Evolutionary conservation across 1,140 invertebrate species (phyloP).

Genomic region (Eupeodes corollae): DNA sequence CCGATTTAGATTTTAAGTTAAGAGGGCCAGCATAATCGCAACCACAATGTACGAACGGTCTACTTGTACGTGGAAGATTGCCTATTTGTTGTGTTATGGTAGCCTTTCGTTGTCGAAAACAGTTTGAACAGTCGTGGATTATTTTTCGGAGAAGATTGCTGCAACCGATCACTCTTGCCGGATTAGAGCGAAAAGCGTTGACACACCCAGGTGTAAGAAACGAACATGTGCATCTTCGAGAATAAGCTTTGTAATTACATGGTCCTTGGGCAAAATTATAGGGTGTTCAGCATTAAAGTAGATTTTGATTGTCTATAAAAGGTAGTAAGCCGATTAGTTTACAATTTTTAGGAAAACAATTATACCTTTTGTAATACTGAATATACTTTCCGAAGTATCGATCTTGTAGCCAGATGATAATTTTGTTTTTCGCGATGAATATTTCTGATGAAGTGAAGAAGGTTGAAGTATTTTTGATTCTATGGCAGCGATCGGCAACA

Average conservation of each 20-base stretch:
- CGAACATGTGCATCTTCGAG: neutral
- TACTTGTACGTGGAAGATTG: conserved; percentile 1
- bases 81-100: conserved; percentile 1
- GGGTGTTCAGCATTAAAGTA: neutral
- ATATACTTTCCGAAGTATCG: neutral
- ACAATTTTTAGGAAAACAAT: neutral
- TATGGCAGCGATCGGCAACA: too few species aligned
- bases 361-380: neutral
- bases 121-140: conserved; percentile 1
- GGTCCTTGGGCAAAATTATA: conserved; percentile 2
- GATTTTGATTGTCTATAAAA: neutral
- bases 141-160: neutral
- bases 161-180: conserved; percentile 1
- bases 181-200: conserved; percentile 2
- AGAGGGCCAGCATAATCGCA: conserved; percentile 33
- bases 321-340: neutral
- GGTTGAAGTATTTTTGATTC: neutral
- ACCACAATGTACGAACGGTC: conserved; percentile 18
- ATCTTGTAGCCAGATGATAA: neutral
- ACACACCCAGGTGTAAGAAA: conserved; percentile 3
- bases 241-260: neutral
- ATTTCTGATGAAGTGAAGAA: neutral
- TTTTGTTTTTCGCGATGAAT: neutral
- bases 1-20: conserved; percentile 12
- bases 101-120: neutral